phyloP scores from a whole-genome alignment of 2,113 vertebrate genomes.

The Hippocampus comes region DNA sequence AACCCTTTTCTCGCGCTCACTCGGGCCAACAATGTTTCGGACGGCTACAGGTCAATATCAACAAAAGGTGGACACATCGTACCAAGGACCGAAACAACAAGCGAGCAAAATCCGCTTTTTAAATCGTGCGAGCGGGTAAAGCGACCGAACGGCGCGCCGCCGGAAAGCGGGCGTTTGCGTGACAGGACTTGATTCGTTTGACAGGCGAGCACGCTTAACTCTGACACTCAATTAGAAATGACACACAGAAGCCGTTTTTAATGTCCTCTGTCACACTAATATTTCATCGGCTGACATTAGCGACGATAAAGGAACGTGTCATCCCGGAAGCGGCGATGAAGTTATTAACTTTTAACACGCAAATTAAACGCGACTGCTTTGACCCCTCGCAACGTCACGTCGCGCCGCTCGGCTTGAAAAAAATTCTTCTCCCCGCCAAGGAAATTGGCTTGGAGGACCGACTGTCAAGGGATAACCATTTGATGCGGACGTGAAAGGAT shows the following conservation, averaged over 20 bases:
- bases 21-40: background rate
- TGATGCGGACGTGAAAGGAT: slow-evolving; percentile 31
- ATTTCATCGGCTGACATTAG: slow-evolving; percentile 4
- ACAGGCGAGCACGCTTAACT: background rate
- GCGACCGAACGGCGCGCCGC: too few relatives aligned
- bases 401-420: background rate
- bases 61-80: background rate
- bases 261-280: slow-evolving; percentile 4
- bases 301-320: background rate
- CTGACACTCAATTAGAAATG: slow-evolving; percentile 9
- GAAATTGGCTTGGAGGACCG: slow-evolving; percentile 1
- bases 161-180: background rate
- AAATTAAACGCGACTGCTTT: slow-evolving; percentile 8
- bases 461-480: slow-evolving; percentile 36
- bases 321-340: slow-evolving; percentile 1
- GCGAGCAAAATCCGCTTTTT: background rate
- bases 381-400: background rate
- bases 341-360: slow-evolving; percentile 12
- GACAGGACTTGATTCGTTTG: background rate
- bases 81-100: background rate
- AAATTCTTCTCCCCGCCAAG: background rate
- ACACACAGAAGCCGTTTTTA: slow-evolving; percentile 3
- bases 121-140: background rate
- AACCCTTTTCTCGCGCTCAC: too few relatives aligned
- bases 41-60: background rate